A percentile compares a stretch with the other conserved stretches of the same genome.
Conservation (phyloP, 2,888 invertebrate genomes). For the Tipula helvola region DNA sequence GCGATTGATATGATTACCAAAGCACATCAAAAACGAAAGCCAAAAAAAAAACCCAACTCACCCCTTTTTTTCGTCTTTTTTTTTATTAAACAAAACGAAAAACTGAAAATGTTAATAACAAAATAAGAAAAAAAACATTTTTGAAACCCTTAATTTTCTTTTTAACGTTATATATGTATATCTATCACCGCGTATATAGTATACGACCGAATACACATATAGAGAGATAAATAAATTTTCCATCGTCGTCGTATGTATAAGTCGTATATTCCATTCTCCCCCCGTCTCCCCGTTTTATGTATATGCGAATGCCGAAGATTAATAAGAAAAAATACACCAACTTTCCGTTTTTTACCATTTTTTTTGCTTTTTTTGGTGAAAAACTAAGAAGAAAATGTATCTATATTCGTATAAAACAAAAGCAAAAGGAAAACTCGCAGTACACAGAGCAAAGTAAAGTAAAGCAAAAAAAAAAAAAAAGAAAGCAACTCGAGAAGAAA, state of each 20-base stretch:
- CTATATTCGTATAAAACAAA: neutral
- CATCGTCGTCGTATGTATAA: neutral
- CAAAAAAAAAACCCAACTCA: neutral
- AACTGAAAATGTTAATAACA: neutral
- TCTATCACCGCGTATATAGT: neutral
- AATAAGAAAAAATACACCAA: neutral
- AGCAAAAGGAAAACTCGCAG: constrained; percentile 7
- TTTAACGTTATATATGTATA: neutral
- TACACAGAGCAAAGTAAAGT: neutral
- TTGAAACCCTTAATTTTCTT: neutral
- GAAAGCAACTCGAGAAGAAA: neutral
- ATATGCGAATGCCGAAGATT: neutral
- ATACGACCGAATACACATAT: neutral
- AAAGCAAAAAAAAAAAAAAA: neutral
- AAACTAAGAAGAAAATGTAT: neutral
- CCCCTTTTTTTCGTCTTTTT: neutral
- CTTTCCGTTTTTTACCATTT: neutral
- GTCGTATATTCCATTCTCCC: neutral
- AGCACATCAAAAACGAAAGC: neutral
- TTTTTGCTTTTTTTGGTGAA: neutral
- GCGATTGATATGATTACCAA: constrained; percentile 4
- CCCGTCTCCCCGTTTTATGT: neutral
- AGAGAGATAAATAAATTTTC: neutral
- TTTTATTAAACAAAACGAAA: neutral
- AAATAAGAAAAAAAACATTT: neutral